Evolutionary conservation across 1,140 invertebrate genomes (phyloP), one percentile per base, ranked within the genome.

Genomic region (Lamellibrachia luymesi): DNA sequence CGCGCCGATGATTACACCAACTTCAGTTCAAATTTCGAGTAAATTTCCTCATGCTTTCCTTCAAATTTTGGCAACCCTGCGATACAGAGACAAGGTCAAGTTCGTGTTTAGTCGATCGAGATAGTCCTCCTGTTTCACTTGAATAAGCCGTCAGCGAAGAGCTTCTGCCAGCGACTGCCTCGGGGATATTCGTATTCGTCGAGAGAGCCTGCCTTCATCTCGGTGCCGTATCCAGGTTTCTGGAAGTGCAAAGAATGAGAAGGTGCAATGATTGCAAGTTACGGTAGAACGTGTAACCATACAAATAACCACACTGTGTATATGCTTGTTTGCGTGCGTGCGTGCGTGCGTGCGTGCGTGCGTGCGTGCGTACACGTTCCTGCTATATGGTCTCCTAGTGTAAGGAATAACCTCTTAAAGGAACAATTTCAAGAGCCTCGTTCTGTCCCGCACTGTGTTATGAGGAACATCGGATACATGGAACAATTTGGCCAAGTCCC

Each of bases 221-320:
- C 97, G 1, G 98, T 98, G 93, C 98, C 98, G 96, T 98, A 98
- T 1, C 98, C 98, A 25, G 98, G 97, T 2, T 95, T 94, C 97
- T 98, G 95, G 90, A 96, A 96, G 94, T 90, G 94, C 93, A 91
- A 91, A 92, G 38, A 93, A 94, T 94, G 50, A 51, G 89, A 94
- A 90, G n/a, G 5, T 90, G 17, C 90, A 92, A 92, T 90, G 91
- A 92, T 10, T 93, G n/a, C 4, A 91, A 49, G 38, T 38, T 38
- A 38, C 38, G 38, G 38, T 38, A 38, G 38, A 38, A 38, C 38
- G 38, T 38, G 38, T 38, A 38, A 38, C 38, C 38, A 38, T 38
- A 38, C 38, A 38, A 38, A 38, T 38, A 38, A 38, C 38, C 38
- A 38, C 38, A 38, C 38, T 38, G 38, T 38, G 38, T 38, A 38